Evolutionary conservation across 1,140 invertebrate species (phyloP).

Genomic region (Pseudobourletiella spinata): DNA sequence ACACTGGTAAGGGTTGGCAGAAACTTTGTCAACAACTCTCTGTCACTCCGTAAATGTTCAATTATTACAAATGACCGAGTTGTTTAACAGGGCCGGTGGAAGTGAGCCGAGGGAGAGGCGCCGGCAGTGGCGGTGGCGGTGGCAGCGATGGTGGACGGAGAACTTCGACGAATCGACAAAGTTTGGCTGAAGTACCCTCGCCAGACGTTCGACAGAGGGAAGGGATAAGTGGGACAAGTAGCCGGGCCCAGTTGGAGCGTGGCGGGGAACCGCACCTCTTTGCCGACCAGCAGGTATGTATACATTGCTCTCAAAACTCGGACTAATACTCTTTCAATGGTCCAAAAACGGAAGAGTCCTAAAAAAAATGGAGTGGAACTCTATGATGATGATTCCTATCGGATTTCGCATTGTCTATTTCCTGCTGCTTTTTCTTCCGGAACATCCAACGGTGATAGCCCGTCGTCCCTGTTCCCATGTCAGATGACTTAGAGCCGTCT

Average conservation of each 20-base stretch:
- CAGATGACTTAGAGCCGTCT: conserved; percentile 9
- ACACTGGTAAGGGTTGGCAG: no score
- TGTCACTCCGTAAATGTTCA: no score
- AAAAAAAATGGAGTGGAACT: no score
- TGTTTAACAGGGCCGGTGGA: not conserved
- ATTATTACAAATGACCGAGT: no score
- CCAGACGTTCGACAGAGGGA: not conserved
- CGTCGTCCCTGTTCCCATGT: conserved; percentile 20
- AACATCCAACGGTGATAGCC: not conserved
- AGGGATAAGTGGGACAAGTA: not conserved
- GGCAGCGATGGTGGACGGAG: not conserved
- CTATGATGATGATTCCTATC: not conserved
- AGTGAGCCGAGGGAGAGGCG: no score
- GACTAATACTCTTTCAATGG: not conserved
- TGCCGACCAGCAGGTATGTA: conserved; percentile 25
- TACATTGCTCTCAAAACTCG: not conserved
- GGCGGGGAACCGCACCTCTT: conserved; percentile 13
- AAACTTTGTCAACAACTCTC: no score
- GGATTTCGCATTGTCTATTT: not conserved
- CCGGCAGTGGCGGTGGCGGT: no score
- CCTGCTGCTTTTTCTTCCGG: not conserved
- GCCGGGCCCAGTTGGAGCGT: not conserved
- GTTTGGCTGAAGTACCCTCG: not conserved
- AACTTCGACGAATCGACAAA: not conserved
- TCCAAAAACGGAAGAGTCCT: no score